Percentiles rank a stretch among this genome's conserved stretches.
Conservation (phyloP, 2,113 vertebrate genomes). For the Potamarius usumacintae region DNA sequence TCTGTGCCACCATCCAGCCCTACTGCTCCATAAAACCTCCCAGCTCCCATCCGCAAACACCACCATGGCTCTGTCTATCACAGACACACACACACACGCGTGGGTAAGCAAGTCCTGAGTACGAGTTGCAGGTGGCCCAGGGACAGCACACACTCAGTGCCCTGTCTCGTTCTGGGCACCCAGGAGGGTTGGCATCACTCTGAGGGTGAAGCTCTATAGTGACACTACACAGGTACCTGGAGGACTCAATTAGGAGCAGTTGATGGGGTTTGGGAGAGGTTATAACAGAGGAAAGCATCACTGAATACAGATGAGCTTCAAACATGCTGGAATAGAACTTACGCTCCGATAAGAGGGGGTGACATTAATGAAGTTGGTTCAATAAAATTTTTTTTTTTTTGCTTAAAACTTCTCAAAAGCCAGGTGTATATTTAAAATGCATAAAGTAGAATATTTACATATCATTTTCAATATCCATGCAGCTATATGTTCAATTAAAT, state of each 20-base stretch:
- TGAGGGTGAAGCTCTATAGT: slow-evolving; percentile 16
- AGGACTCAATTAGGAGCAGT: slow-evolving; percentile 43
- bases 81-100: slow-evolving; percentile 12
- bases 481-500: neutral
- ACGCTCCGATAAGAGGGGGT: neutral
- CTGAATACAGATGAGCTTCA: slow-evolving; percentile 32
- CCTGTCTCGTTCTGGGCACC: slow-evolving; percentile 24
- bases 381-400: neutral
- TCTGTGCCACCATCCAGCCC: slow-evolving; percentile 53
- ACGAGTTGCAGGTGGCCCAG: slow-evolving; percentile 20
- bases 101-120: slow-evolving; percentile 25
- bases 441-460: neutral
- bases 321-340: neutral
- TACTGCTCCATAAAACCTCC: slow-evolving; percentile 50
- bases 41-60: slow-evolving; percentile 26
- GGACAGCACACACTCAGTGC: slow-evolving; percentile 40
- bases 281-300: slow-evolving; percentile 6
- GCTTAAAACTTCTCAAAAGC: neutral
- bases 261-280: slow-evolving; percentile 22
- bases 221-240: slow-evolving; percentile 7
- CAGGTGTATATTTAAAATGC: neutral
- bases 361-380: neutral
- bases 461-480: neutral
- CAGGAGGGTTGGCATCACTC: slow-evolving; percentile 36
- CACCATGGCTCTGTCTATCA: slow-evolving; percentile 4